Evolutionary conservation across 2,888 invertebrate species (phyloP), one percentile per base, ranked within the genome.

Genomic region (Sceliomorpha sp.): DNA sequence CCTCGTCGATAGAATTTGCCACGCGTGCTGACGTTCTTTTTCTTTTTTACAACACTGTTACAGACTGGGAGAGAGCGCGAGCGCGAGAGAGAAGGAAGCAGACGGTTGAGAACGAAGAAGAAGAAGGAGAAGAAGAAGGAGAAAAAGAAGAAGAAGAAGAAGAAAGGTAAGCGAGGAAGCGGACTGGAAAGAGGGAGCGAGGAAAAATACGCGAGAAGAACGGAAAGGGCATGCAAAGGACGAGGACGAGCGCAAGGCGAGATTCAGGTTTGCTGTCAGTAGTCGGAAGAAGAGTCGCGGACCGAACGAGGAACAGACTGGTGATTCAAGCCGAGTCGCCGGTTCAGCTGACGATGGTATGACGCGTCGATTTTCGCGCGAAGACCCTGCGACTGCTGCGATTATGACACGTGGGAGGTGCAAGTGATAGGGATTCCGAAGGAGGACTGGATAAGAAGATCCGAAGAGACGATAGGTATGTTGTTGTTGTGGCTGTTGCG

Each of bases 201-300:
- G 34, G 42, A 39, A 34, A 53, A 20, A 40, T 37, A 36, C 44
- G 42, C 37, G 47, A 9, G 31, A 15, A 27, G 60, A 58, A 44
- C 63, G 62, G 59, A 72, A 62, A 45, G 74, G 82, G 80, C 53
- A 83, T 83, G 83, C 79, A 74, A 76, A 79, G 64, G 71, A 74
- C 74, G 60, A 74, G 73, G 58, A 66, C 70, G 34, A 37, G 47
- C 32, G 47, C 32, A 58, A 34, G 32, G 64, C 36, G 50, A 53
- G 66, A 72, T 66, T 75, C 71, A 59, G 74, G 60, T 68, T 51
- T 51, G 69, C 29, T 31, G 58, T 5, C 45, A 44, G 69, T 55
- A 64, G 69, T 53, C 60, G 58, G 29, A 26, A 37, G 13, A 42
- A 42, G 50, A 39, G 39, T 32, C 63, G 60, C 15, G 66, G 32